Evolutionary conservation across 2,888 invertebrate genomes (phyloP), one percentile per base, ranked within the genome.

Genomic region (Quadriops clusia): DNA sequence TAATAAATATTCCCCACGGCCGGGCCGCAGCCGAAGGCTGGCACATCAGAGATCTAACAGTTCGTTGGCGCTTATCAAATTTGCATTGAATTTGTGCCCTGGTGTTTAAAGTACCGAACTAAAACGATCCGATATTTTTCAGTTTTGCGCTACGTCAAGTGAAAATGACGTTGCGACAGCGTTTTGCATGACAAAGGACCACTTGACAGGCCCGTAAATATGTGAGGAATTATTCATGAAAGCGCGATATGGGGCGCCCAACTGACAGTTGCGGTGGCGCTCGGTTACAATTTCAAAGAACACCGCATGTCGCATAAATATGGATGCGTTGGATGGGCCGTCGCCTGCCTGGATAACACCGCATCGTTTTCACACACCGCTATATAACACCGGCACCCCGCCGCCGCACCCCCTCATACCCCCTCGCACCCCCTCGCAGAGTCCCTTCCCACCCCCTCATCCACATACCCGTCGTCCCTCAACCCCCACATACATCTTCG

Each of bases 201-300:
- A 51, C 60, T 59, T 59, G 61, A 61, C 60, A 58, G 58, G 56
- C 54, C 55, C 53, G 60, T 60, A 60, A 60, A 61, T 61, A 61
- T 60, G 60, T 60, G 57, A 54, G 54, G 60, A 61, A 61, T 61
- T 61, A 61, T 61, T 61, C 61, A 61, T 61, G 60, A 61, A 59
- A 47, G 49, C 52, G 56, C 55, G 56, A 58, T 58, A 57, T 58
- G 56, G 56, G 41, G 41, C 38, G 39, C 40, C 17, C 46, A 43
- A 47, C 57, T 58, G 58, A 58, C 58, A 58, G 56, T 54, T 54
- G 51, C 49, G 53, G 54, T 53, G 51, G 53, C 53, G 52, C 50
- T 49, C 47, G 50, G 55, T 50, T 54, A 56, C 53, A 54, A 49
- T 57, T 53, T 56, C 55, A 53, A 57, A 58, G 57, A 53, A 54